These are phyloP conservation scores for Silurus glanis DNA, from an alignment of 2,113 vertebrate species.

Conservation along the genomic window DNA sequence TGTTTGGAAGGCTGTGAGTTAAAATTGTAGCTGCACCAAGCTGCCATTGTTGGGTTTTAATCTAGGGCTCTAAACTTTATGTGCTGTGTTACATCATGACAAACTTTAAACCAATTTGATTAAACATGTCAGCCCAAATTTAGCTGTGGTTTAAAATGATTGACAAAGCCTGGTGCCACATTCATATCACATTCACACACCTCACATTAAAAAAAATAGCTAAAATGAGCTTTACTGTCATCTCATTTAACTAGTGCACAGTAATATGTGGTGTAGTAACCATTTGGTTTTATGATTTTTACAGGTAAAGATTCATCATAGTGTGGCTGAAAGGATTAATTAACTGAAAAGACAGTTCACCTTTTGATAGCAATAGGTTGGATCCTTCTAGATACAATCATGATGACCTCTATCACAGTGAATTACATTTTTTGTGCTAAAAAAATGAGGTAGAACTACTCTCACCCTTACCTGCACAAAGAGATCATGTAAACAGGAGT, in stretches of 20 bases:
- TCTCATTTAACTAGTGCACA: neutral
- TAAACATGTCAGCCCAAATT: neutral
- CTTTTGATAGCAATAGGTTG: neutral
- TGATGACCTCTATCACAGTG: neutral
- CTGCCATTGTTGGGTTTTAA: neutral
- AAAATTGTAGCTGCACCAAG: neutral
- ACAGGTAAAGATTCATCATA: neutral
- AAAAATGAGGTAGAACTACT: neutral
- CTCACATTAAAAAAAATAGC: neutral
- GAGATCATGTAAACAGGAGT: neutral
- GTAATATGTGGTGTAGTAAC: neutral
- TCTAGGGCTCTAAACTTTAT: neutral
- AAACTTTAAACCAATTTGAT: neutral
- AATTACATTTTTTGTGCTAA: neutral
- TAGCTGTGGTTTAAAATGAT: neutral
- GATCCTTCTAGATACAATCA: neutral
- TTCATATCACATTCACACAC: neutral
- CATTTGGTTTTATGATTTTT: neutral
- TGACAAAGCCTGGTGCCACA: neutral
- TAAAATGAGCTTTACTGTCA: neutral
- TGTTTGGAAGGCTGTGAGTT: neutral
- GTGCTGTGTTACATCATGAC: neutral
- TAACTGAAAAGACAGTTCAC: neutral
- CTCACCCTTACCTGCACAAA: neutral
- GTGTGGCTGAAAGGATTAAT: neutral